Evolutionary conservation across 2,797 vertebrate species (phyloP).

Genomic region (Dryobates pubescens): DNA sequence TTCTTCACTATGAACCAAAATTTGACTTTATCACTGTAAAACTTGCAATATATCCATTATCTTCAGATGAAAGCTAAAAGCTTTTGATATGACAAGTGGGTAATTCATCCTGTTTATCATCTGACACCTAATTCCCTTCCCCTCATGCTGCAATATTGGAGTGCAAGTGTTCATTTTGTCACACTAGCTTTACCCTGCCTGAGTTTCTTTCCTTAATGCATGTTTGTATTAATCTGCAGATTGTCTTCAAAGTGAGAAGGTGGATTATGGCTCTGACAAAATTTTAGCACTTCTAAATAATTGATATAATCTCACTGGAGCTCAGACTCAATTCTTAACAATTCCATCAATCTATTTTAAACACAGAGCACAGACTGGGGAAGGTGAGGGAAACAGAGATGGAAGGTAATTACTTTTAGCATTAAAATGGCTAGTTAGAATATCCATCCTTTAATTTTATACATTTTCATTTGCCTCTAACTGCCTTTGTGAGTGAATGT

Average conservation of each 20-base stretch:
- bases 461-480: neutral
- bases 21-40: slow-evolving; percentile 32
- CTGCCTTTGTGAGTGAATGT: neutral
- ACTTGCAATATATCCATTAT: slow-evolving; percentile 51
- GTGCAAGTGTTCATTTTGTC: slow-evolving; percentile 68
- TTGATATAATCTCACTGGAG: slow-evolving; percentile 48
- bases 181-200: slow-evolving; percentile 27
- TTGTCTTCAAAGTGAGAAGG: slow-evolving; percentile 56
- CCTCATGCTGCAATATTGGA: slow-evolving; percentile 16
- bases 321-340: slow-evolving; percentile 31
- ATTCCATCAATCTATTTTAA: slow-evolving; percentile 42
- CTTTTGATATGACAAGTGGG: slow-evolving; percentile 70
- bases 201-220: slow-evolving; percentile 48
- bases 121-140: slow-evolving; percentile 67
- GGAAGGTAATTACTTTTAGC: slow-evolving; percentile 3
- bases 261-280: slow-evolving; percentile 50
- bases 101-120: slow-evolving; percentile 67
- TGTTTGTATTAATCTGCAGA: slow-evolving; percentile 52
- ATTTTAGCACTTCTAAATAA: slow-evolving; percentile 59
- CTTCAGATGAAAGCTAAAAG: slow-evolving; percentile 70
- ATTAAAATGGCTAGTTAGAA: neutral
- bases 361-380: neutral
- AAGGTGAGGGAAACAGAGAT: neutral
- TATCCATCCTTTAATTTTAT: neutral
- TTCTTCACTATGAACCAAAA: neutral